Evolutionary conservation across 2,113 vertebrate genomes (phyloP).

Genomic region (Thunnus thynnus): DNA sequence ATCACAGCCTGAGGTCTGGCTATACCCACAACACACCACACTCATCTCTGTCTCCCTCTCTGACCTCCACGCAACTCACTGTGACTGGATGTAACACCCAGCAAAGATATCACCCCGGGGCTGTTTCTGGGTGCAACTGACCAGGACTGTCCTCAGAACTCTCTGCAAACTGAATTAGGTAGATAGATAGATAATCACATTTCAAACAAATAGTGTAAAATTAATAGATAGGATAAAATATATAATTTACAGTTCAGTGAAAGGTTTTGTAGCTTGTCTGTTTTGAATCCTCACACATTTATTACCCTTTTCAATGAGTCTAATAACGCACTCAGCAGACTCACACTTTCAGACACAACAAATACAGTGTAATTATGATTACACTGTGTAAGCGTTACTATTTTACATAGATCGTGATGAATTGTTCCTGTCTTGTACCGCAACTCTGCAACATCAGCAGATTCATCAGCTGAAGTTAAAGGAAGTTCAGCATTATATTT

Average conservation of each 20-base stretch:
- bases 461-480: no score
- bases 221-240: background rate
- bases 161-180: background rate
- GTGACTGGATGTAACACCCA: conserved; percentile 38
- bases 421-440: no score
- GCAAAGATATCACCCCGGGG: conserved; percentile 51
- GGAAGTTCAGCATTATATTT: no score
- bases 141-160: conserved; percentile 9
- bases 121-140: conserved; percentile 12
- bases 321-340: background rate
- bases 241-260: background rate
- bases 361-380: background rate
- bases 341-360: background rate
- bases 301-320: background rate
- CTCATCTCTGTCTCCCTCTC: conserved; percentile 62
- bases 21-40: conserved; percentile 48
- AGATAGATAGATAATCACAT: background rate
- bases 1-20: conserved; percentile 78
- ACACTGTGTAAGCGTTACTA: no score
- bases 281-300: background rate
- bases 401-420: no score
- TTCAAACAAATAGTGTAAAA: background rate
- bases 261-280: background rate
- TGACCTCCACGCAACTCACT: conserved; percentile 62
- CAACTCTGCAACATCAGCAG: no score